A percentile compares a stretch with the other conserved stretches of the same genome.
Evolutionary conservation across 2,888 invertebrate genomes (phyloP).

Genomic region (Sacculina carcini): DNA sequence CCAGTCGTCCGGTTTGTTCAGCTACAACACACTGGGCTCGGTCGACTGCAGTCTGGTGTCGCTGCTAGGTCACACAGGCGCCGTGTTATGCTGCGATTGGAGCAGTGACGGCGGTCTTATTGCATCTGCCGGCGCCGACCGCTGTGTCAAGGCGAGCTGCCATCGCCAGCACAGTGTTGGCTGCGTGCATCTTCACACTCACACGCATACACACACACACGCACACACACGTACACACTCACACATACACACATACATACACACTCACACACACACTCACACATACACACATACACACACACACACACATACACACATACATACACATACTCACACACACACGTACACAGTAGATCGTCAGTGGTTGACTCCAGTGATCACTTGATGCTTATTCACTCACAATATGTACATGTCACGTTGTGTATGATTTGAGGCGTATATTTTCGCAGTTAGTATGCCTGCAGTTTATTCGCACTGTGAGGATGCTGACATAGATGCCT

Average conservation of each 20-base stretch:
- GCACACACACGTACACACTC: constrained; percentile 1
- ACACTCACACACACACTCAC: neutral
- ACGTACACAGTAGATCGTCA: neutral
- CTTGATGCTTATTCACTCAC: neutral
- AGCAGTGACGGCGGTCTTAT: neutral
- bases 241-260: constrained; percentile 2
- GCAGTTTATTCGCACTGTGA: no score
- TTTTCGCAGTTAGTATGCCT: no score
- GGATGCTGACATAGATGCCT: no score
- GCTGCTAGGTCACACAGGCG: neutral
- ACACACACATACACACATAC: neutral
- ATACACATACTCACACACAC: no score
- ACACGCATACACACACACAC: neutral
- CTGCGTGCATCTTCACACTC: neutral
- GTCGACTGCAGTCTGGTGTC: neutral
- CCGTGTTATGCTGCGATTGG: neutral
- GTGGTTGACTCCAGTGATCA: no score
- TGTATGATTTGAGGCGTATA: neutral
- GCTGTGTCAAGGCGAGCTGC: neutral
- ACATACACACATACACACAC: neutral
- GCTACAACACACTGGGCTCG: neutral
- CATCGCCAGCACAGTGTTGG: neutral
- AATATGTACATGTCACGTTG: neutral
- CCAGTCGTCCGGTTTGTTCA: neutral
- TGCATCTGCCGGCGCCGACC: neutral